Evolutionary conservation across 2,113 vertebrate species (phyloP).

Genomic region (Ahaetulla prasina): DNA sequence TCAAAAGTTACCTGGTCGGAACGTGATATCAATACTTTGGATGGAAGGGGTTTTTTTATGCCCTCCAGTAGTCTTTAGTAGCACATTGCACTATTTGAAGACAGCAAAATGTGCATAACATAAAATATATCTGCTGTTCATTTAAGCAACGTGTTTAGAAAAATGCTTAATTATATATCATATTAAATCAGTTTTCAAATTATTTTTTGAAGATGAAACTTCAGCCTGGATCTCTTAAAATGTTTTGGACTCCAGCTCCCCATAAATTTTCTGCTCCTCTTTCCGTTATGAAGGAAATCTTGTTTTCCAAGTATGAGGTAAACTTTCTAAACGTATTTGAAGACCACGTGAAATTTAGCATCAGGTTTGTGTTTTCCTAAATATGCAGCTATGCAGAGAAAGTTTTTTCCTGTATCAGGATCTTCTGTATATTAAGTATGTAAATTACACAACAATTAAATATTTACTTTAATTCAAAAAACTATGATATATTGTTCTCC

Average conservation of each 20-base stretch:
- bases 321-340: constrained; percentile 13
- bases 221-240: constrained; percentile 64
- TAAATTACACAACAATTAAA: neutral
- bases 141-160: neutral
- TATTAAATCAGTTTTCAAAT: neutral
- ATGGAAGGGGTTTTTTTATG: neutral
- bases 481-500: neutral
- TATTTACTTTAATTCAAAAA: neutral
- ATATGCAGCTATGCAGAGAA: neutral
- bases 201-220: constrained; percentile 62
- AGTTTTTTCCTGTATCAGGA: neutral
- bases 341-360: neutral
- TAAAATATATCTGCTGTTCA: neutral
- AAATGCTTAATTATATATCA: neutral
- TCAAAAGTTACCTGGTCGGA: neutral
- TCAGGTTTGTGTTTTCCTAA: neutral
- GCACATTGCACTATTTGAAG: neutral
- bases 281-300: constrained; percentile 64
- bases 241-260: constrained; percentile 70
- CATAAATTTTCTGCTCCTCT: constrained; percentile 72
- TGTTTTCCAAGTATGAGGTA: constrained; percentile 77
- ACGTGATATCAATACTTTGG: neutral
- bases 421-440: neutral
- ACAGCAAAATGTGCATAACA: neutral
- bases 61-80: neutral